Percentiles rank a stretch among this genome's conserved stretches.
Conservation (phyloP, 2,888 invertebrate species). For the Didymodactylos carnosus region DNA sequence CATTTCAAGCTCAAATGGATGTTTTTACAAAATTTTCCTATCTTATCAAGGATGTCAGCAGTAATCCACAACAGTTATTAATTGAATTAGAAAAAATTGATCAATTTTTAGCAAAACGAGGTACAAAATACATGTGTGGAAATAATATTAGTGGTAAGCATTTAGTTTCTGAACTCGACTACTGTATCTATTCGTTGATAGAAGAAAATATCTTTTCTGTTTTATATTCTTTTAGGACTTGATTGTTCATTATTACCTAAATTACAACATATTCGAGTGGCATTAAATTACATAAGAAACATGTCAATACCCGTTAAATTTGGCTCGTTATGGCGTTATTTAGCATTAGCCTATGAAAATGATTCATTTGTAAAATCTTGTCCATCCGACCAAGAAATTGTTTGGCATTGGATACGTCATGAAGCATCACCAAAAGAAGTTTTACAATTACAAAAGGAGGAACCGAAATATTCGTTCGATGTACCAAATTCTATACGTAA, state of each 20-base stretch:
- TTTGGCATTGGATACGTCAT: constrained; percentile 36
- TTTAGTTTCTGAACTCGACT: no score
- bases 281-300: constrained; percentile 34
- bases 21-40: constrained; percentile 11
- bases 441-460: not conserved
- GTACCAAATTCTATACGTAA: not conserved
- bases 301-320: constrained; percentile 36
- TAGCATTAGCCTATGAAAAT: constrained; percentile 31
- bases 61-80: not conserved
- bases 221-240: no score
- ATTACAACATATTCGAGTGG: constrained; percentile 39
- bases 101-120: not conserved
- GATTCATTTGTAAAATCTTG: constrained; percentile 37
- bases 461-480: not conserved
- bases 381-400: constrained; percentile 40
- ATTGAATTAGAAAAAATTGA: constrained; percentile 12
- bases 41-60: constrained; percentile 9
- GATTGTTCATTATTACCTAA: constrained; percentile 40
- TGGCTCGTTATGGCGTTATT: constrained; percentile 35
- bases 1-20: constrained; percentile 1
- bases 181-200: no score
- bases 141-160: constrained; percentile 33
- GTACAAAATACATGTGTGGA: constrained; percentile 32
- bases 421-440: not conserved
- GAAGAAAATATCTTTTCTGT: no score